Conservation (phyloP, 2,113 vertebrate species). For the Chauna torquata region DNA sequence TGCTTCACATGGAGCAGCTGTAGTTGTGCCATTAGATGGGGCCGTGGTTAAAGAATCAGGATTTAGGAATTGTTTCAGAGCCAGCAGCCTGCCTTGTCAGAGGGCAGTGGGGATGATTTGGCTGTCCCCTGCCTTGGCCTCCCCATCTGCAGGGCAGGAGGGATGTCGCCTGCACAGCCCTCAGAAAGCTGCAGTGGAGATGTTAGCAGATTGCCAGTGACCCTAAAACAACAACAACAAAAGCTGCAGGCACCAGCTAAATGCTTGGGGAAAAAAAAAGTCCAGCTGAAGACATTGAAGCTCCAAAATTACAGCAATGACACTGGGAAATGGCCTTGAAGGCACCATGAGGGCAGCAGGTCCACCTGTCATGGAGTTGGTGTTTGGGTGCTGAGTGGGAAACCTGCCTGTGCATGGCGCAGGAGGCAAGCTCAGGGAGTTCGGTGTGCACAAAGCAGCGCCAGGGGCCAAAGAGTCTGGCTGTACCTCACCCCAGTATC, state of each 20-base stretch:
- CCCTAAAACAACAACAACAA: too few relatives aligned
- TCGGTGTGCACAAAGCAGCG: fast-evolving
- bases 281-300: neutral
- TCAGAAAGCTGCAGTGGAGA: neutral
- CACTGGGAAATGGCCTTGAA: neutral
- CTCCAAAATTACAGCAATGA: neutral
- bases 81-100: neutral
- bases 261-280: neutral
- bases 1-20: fast-evolving
- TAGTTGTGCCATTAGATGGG: constrained; percentile 29
- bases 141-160: fast-evolving
- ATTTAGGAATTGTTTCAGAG: neutral
- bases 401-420: neutral
- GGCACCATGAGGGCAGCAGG: neutral
- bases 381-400: neutral
- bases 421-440: neutral
- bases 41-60: neutral
- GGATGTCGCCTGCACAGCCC: neutral
- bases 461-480: neutral
- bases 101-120: neutral
- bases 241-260: neutral
- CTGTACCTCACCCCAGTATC: fast-evolving
- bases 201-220: neutral
- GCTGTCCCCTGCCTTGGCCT: neutral
- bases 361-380: neutral